These are phyloP conservation scores for Xylocopa sonorina DNA, from an alignment of 1,140 invertebrate species.

Conservation along the genomic window DNA sequence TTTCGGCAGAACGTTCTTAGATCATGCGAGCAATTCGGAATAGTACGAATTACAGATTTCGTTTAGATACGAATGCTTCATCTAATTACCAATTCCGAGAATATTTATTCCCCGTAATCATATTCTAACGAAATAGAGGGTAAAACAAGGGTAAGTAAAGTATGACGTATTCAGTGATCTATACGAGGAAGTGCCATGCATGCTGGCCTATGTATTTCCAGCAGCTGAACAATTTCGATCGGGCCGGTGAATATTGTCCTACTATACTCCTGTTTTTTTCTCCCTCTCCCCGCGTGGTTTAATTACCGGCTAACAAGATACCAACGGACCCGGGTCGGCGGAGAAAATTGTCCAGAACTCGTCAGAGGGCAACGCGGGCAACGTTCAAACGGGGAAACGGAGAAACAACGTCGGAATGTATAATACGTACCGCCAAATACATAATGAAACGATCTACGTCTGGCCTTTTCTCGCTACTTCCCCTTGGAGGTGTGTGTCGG, in stretches of 20 bases:
- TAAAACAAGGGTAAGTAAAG: too few species aligned
- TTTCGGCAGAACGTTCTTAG: too few species aligned
- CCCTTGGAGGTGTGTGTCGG: neutral
- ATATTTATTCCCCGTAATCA: too few species aligned
- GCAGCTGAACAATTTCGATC: slow-evolving; percentile 56
- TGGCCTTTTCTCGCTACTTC: slow-evolving; percentile 14
- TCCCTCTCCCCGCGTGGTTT: slow-evolving; percentile 38
- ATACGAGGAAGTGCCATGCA: slow-evolving; percentile 17
- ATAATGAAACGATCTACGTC: slow-evolving; percentile 63
- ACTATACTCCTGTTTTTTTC: neutral
- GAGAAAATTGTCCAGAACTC: slow-evolving; percentile 77
- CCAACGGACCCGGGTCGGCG: slow-evolving; percentile 69
- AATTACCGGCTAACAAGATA: slow-evolving; percentile 75
- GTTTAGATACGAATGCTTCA: too few species aligned
- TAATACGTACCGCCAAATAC: slow-evolving; percentile 62
- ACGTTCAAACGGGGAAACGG: slow-evolving; percentile 30
- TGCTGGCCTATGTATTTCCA: slow-evolving; percentile 9
- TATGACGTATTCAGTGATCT: slow-evolving; percentile 34
- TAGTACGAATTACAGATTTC: neutral
- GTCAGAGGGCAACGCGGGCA: slow-evolving; percentile 44
- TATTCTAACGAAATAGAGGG: neutral
- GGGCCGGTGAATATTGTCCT: slow-evolving; percentile 49
- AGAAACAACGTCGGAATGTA: slow-evolving; percentile 49
- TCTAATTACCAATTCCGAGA: neutral
- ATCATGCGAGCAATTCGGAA: neutral